phyloP scores from a whole-genome alignment of 2,797 vertebrate species.

The Neoniphon sammara region DNA sequence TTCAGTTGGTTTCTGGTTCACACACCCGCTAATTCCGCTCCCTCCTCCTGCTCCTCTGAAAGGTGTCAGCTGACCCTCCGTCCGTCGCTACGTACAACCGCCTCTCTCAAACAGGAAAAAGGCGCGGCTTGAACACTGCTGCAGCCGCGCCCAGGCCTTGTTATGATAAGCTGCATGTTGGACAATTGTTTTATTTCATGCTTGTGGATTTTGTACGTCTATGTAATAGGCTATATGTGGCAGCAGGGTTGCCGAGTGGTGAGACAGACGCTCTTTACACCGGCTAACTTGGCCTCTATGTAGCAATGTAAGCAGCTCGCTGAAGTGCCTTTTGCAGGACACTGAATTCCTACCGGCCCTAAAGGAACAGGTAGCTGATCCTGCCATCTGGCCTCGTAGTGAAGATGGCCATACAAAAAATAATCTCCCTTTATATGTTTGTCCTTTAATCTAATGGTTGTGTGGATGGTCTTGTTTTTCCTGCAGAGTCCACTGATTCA shows the following conservation, averaged over 20 bases:
- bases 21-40: slow-evolving; percentile 69
- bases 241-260: fast-evolving
- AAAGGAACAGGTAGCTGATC: neutral
- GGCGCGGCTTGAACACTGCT: slow-evolving; percentile 73
- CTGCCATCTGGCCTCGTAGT: neutral
- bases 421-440: neutral
- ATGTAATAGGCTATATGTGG: neutral
- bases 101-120: slow-evolving; percentile 76
- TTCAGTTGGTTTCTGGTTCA: slow-evolving; percentile 53
- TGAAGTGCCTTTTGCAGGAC: neutral
- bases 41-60: slow-evolving; percentile 51
- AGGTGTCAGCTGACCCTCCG: slow-evolving; percentile 82
- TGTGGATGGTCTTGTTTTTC: slow-evolving; percentile 32
- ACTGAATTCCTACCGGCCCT: neutral
- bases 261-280: no score
- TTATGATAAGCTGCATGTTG: slow-evolving; percentile 56
- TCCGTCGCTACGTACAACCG: slow-evolving; percentile 67
- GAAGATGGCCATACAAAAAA: neutral
- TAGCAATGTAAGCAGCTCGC: neutral
- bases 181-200: slow-evolving; percentile 9
- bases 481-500: slow-evolving; percentile 13
- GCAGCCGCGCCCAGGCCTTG: slow-evolving; percentile 76
- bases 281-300: neutral
- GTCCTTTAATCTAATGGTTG: neutral
- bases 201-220: neutral